Evolutionary conservation across 2,113 vertebrate genomes (phyloP).

Genomic region (Trogon surrucura): DNA sequence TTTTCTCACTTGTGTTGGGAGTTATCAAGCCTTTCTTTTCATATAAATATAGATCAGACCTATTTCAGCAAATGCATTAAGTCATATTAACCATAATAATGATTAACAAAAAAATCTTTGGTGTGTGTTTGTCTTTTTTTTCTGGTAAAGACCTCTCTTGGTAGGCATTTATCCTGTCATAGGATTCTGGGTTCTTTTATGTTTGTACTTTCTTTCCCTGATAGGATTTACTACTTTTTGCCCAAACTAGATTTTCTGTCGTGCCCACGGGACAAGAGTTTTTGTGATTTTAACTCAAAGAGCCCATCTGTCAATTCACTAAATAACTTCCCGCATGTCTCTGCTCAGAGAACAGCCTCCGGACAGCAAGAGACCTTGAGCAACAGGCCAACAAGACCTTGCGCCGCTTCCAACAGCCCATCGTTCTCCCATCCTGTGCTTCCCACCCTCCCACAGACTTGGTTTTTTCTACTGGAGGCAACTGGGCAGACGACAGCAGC

Average conservation of each 20-base stretch:
- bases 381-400: too few relatives aligned
- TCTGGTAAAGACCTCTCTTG: neutral
- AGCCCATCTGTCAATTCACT: fast-evolving
- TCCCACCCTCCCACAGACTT: neutral
- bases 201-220: neutral
- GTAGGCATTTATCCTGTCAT: neutral
- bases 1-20: neutral
- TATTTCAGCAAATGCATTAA: neutral
- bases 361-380: too few relatives aligned
- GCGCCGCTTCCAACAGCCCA: too few relatives aligned
- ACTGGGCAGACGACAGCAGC: neutral
- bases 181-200: neutral
- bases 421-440: neutral
- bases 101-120: neutral
- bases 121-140: neutral
- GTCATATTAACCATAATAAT: neutral
- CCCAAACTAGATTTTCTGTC: neutral
- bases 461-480: neutral
- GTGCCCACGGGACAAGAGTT: too few relatives aligned
- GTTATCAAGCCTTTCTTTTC: neutral
- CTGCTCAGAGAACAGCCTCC: neutral
- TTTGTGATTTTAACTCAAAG: neutral
- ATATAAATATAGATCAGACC: neutral
- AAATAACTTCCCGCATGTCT: fast-evolving
- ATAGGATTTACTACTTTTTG: neutral